Evolutionary conservation across 92 coral and sea anemone genomes (phyloP), one percentile per base, ranked within the genome.

Genomic region (Montipora capitata): DNA sequence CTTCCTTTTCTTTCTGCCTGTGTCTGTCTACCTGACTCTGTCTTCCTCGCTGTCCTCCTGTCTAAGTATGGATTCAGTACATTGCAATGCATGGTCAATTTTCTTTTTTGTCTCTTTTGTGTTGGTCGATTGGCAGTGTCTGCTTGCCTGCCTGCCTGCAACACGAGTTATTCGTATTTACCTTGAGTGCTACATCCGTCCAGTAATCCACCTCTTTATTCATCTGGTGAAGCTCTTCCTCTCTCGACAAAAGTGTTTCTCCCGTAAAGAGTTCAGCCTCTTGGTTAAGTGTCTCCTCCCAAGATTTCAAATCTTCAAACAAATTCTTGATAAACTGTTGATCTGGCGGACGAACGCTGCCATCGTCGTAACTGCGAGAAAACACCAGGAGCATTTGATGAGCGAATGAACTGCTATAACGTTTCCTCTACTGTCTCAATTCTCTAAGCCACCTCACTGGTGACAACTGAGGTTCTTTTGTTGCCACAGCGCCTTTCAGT

Each of bases 171-270:
- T 5, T 48, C 10, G 52, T 48, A 5, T 51, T 42, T 87, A 94
- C 98, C 98, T 92, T 98, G 70, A 94, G 87, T 5, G 99, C 98
- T 52, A 96, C 99, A 71, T 98, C 98, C 13, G 98, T 98, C 99
- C 99, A 98, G 11, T 84, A 93, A 81, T 98, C 99, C 74, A 98
- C 98, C 72, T 90, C 93, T 40, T 91, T 92, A 95, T 92, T 96
- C 95, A 98, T 92, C 78, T 94, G 91, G 20, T 85, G 82, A 49
- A 98, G 86, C 45, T 98, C 96, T 39, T 98, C 99, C 62, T 96
- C 96, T 43, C 98, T 88, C 17, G 99, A 90, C 48, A 98, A 90
- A 52, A 96, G 79, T 63, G 93, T 92, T 27, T 96, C 99, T 7
- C 99, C 98, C 0, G 96, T 93, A 69, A 98, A 98, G 17, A 86